Evolutionary conservation across 2,113 vertebrate genomes (phyloP), one percentile per base, ranked within the genome.

Genomic region (Benitochromis conjunctus): DNA sequence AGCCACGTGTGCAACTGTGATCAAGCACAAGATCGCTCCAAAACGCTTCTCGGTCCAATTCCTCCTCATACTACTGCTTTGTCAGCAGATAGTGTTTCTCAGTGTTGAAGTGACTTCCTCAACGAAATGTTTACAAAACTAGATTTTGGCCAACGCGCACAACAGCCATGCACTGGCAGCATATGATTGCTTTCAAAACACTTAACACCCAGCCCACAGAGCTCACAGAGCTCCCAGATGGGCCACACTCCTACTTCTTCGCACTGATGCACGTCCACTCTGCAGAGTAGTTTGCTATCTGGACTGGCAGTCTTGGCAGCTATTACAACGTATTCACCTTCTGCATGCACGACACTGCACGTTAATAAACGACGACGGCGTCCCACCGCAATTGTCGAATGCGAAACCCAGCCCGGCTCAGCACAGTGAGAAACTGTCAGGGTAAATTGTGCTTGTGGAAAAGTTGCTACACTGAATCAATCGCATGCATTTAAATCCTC

Each of bases 371-470:
- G 2, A 8, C 0, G 16, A 13, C 26, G 2, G 26, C 36, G 2
- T 41, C 36, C 36, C 5, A 16, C 10, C 3, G 18, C 3, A 10
- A 12, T 29, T 74, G 69, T 7, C 16, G 14, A 48, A 46, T 1
- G 41, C 7, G 29, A 21, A 51, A 18, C 13, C 14, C 3, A n/a
- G 26, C 12, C 60, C 6, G 0, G 8, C 31, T 36, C 38, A 38
- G 16, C 24, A 29, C 79, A 43, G 71, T 10, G 21, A 26, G 53
- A 79, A 31, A 31, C 16, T 13, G 57, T 53, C 18, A 19, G 2
- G 84, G 21, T 83, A 2, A 58, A 84, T 24, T 58, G 76, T 80
- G 84, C 86, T 91, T 4, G 26, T 82, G 62, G 80, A 80, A 41
- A 79, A 62, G 57, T 86, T 79, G 46, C 74, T 14, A 2, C 60